phyloP scores from a whole-genome alignment of 1,140 invertebrate genomes.

The Drosophila kanapiae region DNA sequence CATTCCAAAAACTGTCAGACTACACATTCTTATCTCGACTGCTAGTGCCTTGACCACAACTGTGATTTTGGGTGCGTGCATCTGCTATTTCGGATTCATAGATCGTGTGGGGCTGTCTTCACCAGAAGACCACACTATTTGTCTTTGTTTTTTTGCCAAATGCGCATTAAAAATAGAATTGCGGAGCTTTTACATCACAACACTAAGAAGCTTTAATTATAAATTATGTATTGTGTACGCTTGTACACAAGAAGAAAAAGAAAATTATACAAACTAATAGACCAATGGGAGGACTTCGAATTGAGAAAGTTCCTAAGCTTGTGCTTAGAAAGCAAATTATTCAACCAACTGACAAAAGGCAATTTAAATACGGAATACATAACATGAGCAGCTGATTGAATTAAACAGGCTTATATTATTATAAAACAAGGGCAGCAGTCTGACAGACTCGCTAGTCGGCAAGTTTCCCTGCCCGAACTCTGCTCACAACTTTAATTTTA shows the following conservation, averaged over 20 bases:
- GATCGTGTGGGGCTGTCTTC: not conserved
- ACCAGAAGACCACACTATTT: slow-evolving; percentile 2
- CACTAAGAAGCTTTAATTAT: slow-evolving; percentile 11
- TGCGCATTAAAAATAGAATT: slow-evolving; percentile 19
- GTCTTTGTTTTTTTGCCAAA: not conserved
- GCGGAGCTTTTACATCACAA: slow-evolving; percentile 23
- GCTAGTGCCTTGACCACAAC: not conserved
- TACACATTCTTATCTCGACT: no score
- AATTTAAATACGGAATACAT: not conserved
- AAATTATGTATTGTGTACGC: not conserved
- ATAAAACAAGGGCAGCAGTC: not conserved
- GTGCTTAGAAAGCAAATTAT: not conserved
- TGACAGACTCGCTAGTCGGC: no score
- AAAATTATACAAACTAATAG: not conserved
- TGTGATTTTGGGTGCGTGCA: slow-evolving; percentile 1
- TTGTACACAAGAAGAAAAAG: not conserved
- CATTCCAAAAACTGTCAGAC: no score
- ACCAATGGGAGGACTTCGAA: not conserved
- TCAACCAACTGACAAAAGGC: not conserved
- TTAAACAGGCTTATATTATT: not conserved
- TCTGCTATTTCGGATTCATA: not conserved
- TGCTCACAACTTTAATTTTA: no score
- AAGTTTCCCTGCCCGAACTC: no score
- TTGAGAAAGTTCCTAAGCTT: not conserved
- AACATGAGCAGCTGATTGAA: no score